Evolutionary conservation across 2,888 invertebrate genomes (phyloP).

Genomic region (Calameuta filiformis): DNA sequence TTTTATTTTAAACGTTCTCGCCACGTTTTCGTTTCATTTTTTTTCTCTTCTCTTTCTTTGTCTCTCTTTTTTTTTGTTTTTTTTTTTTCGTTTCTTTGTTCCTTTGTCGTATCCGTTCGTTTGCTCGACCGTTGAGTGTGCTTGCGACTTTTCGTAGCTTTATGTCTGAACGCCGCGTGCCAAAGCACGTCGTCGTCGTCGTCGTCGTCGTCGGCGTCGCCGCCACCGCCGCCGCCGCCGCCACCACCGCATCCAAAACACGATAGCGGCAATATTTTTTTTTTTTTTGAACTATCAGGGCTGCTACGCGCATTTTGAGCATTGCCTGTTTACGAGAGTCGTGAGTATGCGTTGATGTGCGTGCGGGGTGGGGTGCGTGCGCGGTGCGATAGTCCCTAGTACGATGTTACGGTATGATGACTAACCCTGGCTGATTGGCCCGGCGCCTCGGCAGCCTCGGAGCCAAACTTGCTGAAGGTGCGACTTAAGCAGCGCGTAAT

Average conservation of each 20-base stretch:
- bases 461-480: slow-evolving; percentile 95
- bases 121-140: slow-evolving; percentile 15
- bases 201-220: background rate
- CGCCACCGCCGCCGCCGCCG: background rate
- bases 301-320: background rate
- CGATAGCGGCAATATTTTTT: background rate
- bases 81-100: slow-evolving; percentile 13
- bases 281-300: background rate
- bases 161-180: slow-evolving; percentile 17
- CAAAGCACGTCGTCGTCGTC: background rate
- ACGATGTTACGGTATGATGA: slow-evolving; percentile 43
- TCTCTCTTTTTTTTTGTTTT: background rate
- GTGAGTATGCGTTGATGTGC: slow-evolving; percentile 16
- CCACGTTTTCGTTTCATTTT: slow-evolving; percentile 10
- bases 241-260: background rate
- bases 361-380: slow-evolving; percentile 24
- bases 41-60: background rate
- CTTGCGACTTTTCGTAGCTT: slow-evolving; percentile 11
- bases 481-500: slow-evolving; percentile 94
- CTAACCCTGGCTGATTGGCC: slow-evolving; percentile 65
- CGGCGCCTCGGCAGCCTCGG: slow-evolving; percentile 80
- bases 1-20: slow-evolving; percentile 11
- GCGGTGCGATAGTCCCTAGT: slow-evolving; percentile 37
- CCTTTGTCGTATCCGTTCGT: background rate
- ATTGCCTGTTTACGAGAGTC: slow-evolving; percentile 13